Evolutionary conservation across 2,113 vertebrate species (phyloP), one percentile per base, ranked within the genome.

Genomic region (Lepidothrix coronata): DNA sequence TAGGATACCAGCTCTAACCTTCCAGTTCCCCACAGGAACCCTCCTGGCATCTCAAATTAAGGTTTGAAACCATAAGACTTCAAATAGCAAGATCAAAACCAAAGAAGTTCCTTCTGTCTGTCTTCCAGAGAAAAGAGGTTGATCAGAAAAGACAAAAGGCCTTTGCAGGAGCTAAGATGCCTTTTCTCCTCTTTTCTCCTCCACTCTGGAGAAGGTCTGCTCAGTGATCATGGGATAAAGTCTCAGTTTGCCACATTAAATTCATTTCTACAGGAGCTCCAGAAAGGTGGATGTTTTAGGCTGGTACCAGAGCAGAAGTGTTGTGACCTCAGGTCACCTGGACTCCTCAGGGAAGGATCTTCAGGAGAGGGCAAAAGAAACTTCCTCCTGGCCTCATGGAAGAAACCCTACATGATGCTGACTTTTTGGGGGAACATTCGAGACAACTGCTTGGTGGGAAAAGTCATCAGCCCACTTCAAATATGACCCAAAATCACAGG

Each of bases 401-500:
- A 19, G 33, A 43, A 6, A 35, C 59, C 16, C 66, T 70, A 11
- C 21, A 1, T 3, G 18, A 27, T 2, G 16, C 1, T 48, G 44
- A 41, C 2, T 23, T 28, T 16, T n/a, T 44, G 54, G 27, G n/a
- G 31, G 27, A 82, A 79, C 7, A 13, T 27, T 57, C 0, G 7
- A 73, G 39, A 14, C 71, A 68, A 20, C 3, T 3, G 23, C 37
- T 17, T 31, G 67, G 21, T 57, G 63, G 35, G 35, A 43, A 55
- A 31, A 84, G 24, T 19, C 76, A 63, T 12, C 41, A 51, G 10
- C 20, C 19, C 12, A 7, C 28, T 30, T 27, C 44, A 86, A 58
- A 59, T 0, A n/a, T 0, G 9, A 39, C 12, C 28, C 63, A 28
- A 7, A 66, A 25, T 2, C 4, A 30, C 61, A 78, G 41, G 31